A percentile compares a stretch with the other conserved stretches of the same genome.
These are phyloP conservation scores for Stegophylla sp. DNA, from an alignment of 2,888 invertebrate genomes.

Conservation along the genomic window DNA sequence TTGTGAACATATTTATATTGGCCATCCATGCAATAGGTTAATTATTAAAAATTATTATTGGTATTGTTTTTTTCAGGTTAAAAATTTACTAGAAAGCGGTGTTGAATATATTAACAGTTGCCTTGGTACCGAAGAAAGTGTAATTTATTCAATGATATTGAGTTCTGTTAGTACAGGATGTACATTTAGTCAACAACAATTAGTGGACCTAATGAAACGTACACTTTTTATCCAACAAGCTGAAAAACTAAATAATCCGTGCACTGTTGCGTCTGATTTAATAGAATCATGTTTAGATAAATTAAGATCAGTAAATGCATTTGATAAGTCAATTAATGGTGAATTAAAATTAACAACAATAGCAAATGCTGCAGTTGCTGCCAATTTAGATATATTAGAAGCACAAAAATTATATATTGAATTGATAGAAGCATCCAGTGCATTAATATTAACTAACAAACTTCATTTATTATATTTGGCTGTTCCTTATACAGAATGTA, in stretches of 20 bases:
- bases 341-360: conserved; percentile 64
- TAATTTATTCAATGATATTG: conserved; percentile 54
- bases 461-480: conserved; percentile 88
- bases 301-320: conserved; percentile 60
- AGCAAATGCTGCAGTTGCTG: conserved; percentile 79
- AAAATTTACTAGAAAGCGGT: conserved; percentile 38
- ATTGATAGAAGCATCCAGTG: conserved; percentile 74
- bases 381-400: conserved; percentile 76
- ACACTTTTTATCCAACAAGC: conserved; percentile 65
- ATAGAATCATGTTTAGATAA: conserved; percentile 66
- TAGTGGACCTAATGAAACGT: conserved; percentile 63
- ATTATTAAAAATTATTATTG: not conserved
- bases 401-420: conserved; percentile 79
- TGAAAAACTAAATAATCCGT: conserved; percentile 64
- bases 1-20: no score
- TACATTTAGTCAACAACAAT: conserved; percentile 34
- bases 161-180: conserved; percentile 48
- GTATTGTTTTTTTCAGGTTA: conserved; percentile 31
- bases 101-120: conserved; percentile 46
- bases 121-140: conserved; percentile 41
- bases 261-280: conserved; percentile 64
- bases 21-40: no score
- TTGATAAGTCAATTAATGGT: conserved; percentile 48
- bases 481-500: conserved; percentile 74
- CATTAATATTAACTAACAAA: conserved; percentile 79